Conservation (phyloP, 2,888 invertebrate genomes). For the Drosophila paranaensis region DNA sequence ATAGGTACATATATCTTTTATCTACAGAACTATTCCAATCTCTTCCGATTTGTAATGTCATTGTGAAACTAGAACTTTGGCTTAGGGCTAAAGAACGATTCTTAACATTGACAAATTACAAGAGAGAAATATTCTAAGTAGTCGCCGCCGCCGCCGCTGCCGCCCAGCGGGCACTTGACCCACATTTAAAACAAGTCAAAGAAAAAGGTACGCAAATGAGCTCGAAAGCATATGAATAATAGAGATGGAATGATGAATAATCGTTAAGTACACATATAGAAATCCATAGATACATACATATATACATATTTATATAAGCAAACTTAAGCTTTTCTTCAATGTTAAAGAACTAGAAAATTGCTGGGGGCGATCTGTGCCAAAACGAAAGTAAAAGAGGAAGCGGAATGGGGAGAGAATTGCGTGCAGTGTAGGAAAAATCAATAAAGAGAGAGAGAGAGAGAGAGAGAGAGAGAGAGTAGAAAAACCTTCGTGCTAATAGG, state of each 20-base stretch:
- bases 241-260: slow-evolving; percentile 6
- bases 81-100: slow-evolving; percentile 6
- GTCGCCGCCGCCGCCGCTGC: slow-evolving; percentile 1
- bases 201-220: slow-evolving; percentile 12
- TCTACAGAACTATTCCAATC: not conserved
- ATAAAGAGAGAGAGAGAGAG: slow-evolving; percentile 22
- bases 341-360: slow-evolving; percentile 45
- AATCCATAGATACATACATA: not conserved
- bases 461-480: not conserved
- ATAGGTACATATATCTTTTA: not conserved
- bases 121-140: slow-evolving; percentile 14
- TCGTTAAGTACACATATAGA: not conserved
- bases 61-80: not conserved
- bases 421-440: slow-evolving; percentile 45
- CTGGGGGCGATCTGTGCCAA: slow-evolving; percentile 44
- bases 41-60: not conserved
- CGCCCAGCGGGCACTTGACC: slow-evolving; percentile 34
- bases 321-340: slow-evolving; percentile 31
- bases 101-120: slow-evolving; percentile 10
- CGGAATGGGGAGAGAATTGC: slow-evolving; percentile 10
- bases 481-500: slow-evolving; percentile 75
- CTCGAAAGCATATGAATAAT: slow-evolving; percentile 7
- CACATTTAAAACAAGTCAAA: slow-evolving; percentile 3
- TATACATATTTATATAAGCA: not conserved
- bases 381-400: slow-evolving; percentile 52